Percentiles rank a stretch among this genome's conserved stretches.
Evolutionary conservation across 1,140 invertebrate genomes (phyloP).

Genomic region (Macrobrachium rosenbergii): DNA sequence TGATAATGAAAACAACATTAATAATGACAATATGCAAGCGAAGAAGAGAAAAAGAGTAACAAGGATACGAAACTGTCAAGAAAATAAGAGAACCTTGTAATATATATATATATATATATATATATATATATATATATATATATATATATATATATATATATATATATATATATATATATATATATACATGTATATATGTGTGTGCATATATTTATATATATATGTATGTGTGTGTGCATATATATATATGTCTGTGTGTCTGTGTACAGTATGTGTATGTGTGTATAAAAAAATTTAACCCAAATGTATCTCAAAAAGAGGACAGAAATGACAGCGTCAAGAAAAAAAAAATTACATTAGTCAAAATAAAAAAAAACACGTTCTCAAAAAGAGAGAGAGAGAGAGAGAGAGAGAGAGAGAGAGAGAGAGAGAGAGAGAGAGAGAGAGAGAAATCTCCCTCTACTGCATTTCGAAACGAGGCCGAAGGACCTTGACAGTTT

Average conservation of each 20-base stretch:
- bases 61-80: background rate
- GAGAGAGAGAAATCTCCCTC: too few relatives aligned
- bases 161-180: constrained; percentile 13
- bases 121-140: constrained; percentile 22
- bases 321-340: too few relatives aligned
- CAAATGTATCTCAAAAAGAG: background rate
- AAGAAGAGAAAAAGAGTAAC: too few relatives aligned
- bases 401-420: too few relatives aligned
- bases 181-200: constrained; percentile 2
- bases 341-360: too few relatives aligned
- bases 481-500: too few relatives aligned
- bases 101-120: background rate
- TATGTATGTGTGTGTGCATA: background rate
- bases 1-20: too few relatives aligned
- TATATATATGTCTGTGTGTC: constrained; percentile 19
- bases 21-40: too few relatives aligned
- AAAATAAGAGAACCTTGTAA: background rate
- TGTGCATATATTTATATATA: constrained; percentile 13
- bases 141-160: constrained; percentile 26
- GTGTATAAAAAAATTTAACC: background rate
- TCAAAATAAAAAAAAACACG: too few relatives aligned
- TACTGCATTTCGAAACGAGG: too few relatives aligned
- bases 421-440: too few relatives aligned
- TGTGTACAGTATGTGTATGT: constrained; percentile 18
- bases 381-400: too few relatives aligned